A percentile compares a stretch with the other conserved stretches of the same genome.
These are phyloP conservation scores for Leucosticte australis DNA, from an alignment of 2,113 vertebrate genomes.

Conservation along the genomic window DNA sequence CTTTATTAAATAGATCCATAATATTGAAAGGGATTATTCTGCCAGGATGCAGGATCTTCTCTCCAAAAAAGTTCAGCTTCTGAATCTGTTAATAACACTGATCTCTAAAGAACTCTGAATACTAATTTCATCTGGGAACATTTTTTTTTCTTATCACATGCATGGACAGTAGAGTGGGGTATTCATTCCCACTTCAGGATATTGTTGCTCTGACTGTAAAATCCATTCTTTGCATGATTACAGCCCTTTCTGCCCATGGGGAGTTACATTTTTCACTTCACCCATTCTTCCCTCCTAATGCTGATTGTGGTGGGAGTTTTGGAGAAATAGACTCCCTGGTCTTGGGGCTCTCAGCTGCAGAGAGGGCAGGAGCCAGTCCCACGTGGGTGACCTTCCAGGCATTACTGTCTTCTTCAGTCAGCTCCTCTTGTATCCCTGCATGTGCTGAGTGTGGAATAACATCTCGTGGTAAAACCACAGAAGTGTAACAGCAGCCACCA, in stretches of 20 bases:
- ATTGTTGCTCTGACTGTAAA: not conserved
- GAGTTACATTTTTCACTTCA: not conserved
- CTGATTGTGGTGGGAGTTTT: not conserved
- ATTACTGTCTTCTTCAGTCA: not conserved
- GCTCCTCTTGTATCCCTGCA: fast-evolving
- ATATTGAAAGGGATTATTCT: slow-evolving; percentile 3
- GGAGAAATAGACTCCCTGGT: not conserved
- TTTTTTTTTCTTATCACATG: not conserved
- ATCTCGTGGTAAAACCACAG: not conserved
- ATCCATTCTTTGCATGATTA: not conserved
- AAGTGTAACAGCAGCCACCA: not conserved
- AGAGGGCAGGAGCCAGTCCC: not conserved
- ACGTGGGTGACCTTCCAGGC: not conserved
- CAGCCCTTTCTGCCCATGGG: not conserved
- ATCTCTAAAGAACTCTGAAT: not conserved
- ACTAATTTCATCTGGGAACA: not conserved
- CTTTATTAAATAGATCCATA: not conserved
- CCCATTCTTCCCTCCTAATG: not conserved
- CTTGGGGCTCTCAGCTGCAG: not conserved
- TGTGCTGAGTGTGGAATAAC: not conserved
- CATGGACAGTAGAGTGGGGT: not conserved
- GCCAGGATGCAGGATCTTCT: not conserved
- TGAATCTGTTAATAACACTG: not conserved
- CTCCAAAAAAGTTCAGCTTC: not conserved
- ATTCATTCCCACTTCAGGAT: not conserved